These are phyloP conservation scores for Pteropus rufus DNA, from an alignment of 2,797 vertebrate genomes.

Conservation along the genomic window DNA sequence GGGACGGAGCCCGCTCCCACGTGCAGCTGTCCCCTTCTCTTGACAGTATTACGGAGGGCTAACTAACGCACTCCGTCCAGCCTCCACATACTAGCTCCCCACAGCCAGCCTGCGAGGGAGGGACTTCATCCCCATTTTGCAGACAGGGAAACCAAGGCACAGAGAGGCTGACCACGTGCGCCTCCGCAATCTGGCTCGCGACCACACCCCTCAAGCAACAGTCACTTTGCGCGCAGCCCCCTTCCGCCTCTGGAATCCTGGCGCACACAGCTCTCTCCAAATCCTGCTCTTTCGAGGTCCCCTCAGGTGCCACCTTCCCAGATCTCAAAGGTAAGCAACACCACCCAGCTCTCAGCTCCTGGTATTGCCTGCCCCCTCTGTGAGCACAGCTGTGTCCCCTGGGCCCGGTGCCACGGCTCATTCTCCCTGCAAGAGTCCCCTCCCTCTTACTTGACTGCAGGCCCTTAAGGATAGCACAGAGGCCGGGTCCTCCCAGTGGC, in stretches of 20 bases:
- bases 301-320: neutral
- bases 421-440: neutral
- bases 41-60: fast-evolving
- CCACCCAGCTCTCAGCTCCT: neutral
- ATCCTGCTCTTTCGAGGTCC: neutral
- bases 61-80: fast-evolving
- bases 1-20: neutral
- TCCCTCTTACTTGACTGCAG: neutral
- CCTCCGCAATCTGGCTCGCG: neutral
- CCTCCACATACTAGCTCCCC: fast-evolving
- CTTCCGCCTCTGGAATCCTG: neutral
- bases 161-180: fast-evolving
- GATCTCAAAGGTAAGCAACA: neutral
- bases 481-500: neutral
- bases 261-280: neutral
- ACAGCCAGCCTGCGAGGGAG: neutral
- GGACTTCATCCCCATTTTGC: neutral
- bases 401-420: too few relatives aligned
- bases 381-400: fast-evolving
- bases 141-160: neutral
- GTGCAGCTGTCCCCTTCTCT: fast-evolving
- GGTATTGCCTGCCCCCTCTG: neutral
- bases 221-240: fast-evolving
- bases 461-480: neutral
- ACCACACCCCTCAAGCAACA: neutral